Base-by-base conservation (phyloP, 2,113 vertebrate genomes). In the Paradoxurus hermaphroditus region DNA sequence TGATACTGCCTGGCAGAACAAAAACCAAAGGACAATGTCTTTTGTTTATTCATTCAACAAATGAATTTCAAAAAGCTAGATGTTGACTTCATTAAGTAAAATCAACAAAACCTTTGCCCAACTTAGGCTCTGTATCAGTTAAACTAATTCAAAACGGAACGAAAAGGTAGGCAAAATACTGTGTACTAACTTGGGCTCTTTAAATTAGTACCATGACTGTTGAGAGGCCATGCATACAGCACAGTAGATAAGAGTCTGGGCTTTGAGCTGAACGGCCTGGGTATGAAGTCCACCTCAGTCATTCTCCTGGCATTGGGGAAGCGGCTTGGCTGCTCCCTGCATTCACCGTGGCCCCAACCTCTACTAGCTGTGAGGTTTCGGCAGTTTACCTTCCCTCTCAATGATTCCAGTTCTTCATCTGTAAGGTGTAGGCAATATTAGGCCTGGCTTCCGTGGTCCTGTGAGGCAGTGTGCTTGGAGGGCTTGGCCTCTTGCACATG, bases 31-130 rank as follows among this genome's bases (percentile, higher is more conserved):
- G 36, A 70, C 78, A 96, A 91, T 46, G 39, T 15, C 85, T 86
- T 65, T 75, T 89, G 27, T 81, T 85, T 87, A 81, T 83, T 94
- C n/a, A 51, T 49, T 88, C 41, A 86, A 44, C 65, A 92, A 82
- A 44, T 51, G 31, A 70, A 75, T 63, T 65, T 53, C 11, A 70
- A 88, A 92, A 62, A 51, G 7, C 75, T 90, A 92, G 72, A 51
- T 65, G 44, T 88, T 90, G 53, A 96, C 72, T 91, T 97, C 23
- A 29, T 86, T 91, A 78, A 93, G 31, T 67, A 89, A 95, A 92
- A 51, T 31, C 41, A 89, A n/a, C 56, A 82, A 86, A 65, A 70
- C 10, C 34, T 70, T 86, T 78, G n/a, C 44, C 29, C 63, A 34
- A 1, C 21, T 21, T 82, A 59, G 91, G 13, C 34, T 72, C 67